phyloP scores from a whole-genome alignment of 2,888 invertebrate species.

The Eledone cirrhosa region DNA sequence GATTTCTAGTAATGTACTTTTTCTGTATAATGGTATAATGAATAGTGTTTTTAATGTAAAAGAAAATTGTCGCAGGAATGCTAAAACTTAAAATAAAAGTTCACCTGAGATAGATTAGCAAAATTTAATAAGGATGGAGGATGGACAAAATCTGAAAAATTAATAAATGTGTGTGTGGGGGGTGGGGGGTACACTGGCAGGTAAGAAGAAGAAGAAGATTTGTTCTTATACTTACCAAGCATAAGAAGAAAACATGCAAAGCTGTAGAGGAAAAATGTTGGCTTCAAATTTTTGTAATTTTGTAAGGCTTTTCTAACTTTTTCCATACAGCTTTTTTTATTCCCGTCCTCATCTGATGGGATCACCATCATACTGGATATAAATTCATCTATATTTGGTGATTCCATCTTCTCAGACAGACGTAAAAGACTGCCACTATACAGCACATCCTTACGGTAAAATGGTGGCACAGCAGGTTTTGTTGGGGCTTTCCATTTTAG shows the following conservation, averaged over 20 bases:
- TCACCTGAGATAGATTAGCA: too few species aligned
- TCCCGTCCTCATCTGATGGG: background rate
- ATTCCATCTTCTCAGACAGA: constrained; percentile 67
- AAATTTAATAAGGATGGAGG: too few species aligned
- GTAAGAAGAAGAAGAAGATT: too few species aligned
- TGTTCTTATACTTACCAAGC: constrained; percentile 60
- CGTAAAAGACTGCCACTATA: constrained; percentile 94
- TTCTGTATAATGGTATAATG: too few species aligned
- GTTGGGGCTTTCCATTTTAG: constrained; percentile 7
- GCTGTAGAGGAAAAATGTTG: constrained; percentile 75
- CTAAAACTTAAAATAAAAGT: too few species aligned
- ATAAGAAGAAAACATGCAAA: constrained; percentile 60
- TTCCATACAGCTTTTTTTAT: constrained; percentile 33
- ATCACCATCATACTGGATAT: constrained; percentile 38
- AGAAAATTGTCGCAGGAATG: too few species aligned
- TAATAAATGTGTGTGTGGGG: too few species aligned
- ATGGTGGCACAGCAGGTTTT: constrained; percentile 68
- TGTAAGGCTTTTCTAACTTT: background rate
- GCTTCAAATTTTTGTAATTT: constrained; percentile 78
- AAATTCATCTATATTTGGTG: constrained; percentile 40
- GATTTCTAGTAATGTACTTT: too few species aligned
- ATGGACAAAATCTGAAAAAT: too few species aligned
- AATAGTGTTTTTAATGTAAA: too few species aligned
- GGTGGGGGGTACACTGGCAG: too few species aligned
- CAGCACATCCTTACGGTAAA: constrained; percentile 94